Evolutionary conservation across 2,888 invertebrate genomes (phyloP).

Genomic region (Meiosimyza platycephala): DNA sequence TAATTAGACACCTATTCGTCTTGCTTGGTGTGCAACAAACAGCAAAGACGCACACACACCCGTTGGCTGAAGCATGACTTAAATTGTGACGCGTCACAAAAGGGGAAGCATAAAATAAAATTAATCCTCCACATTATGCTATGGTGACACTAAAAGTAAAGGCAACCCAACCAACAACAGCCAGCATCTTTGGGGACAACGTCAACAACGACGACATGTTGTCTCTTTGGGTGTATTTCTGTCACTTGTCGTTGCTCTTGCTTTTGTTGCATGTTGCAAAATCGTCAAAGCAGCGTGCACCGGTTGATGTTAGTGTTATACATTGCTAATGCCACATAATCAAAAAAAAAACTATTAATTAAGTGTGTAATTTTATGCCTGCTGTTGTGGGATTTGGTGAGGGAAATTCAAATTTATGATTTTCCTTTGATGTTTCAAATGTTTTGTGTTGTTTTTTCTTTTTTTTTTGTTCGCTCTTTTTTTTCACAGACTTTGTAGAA

Average conservation of each 20-base stretch:
- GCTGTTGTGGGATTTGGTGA: conserved; percentile 19
- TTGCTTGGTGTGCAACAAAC: conserved; percentile 1
- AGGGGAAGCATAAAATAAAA: too few relatives aligned
- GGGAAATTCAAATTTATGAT: conserved; percentile 10
- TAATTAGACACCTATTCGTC: conserved; percentile 37
- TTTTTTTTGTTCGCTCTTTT: too few relatives aligned
- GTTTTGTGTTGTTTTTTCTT: too few relatives aligned
- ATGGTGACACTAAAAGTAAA: not conserved
- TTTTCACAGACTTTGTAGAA: too few relatives aligned
- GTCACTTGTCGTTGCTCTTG: conserved; percentile 20
- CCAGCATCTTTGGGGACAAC: not conserved
- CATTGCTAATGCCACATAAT: conserved; percentile 11
- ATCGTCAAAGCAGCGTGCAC: not conserved
- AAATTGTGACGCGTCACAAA: too few relatives aligned
- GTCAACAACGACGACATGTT: too few relatives aligned
- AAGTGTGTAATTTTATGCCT: conserved; percentile 60
- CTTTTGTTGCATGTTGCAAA: conserved; percentile 22
- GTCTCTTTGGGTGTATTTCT: conserved; percentile 16
- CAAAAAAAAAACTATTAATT: conserved; percentile 62
- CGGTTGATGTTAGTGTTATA: conserved; percentile 5
- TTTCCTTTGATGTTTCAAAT: conserved; percentile 3
- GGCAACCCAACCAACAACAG: too few relatives aligned
- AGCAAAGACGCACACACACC: not conserved
- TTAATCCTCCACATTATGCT: too few relatives aligned
- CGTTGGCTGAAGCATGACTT: not conserved